Conservation (phyloP, 2,113 vertebrate species). For the Isichthys henryi region DNA sequence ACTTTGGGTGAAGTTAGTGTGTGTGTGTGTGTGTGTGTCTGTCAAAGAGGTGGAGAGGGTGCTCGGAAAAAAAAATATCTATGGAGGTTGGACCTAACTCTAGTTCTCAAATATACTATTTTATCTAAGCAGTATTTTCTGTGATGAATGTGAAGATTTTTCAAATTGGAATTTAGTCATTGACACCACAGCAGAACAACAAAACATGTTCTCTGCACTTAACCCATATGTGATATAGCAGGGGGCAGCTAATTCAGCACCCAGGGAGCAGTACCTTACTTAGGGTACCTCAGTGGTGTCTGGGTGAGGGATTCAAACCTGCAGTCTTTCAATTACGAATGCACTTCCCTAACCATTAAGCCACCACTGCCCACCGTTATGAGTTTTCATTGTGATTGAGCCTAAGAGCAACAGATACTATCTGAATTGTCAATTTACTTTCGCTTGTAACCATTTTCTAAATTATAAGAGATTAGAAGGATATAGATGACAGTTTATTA, state of each 20-base stretch:
- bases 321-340: no score
- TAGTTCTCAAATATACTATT: neutral
- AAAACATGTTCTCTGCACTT: no score
- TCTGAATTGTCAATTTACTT: neutral
- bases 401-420: neutral
- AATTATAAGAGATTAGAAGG: neutral
- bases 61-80: neutral
- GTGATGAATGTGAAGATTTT: neutral
- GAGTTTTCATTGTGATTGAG: neutral
- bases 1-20: neutral
- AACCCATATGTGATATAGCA: no score
- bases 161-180: no score
- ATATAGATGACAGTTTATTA: neutral
- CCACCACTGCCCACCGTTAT: no score
- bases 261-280: no score
- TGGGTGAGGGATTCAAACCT: no score
- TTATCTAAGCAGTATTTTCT: neutral
- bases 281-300: no score
- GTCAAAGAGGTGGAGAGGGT: neutral
- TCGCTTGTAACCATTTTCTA: neutral
- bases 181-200: no score
- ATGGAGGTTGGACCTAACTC: neutral
- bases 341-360: no score
- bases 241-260: no score
- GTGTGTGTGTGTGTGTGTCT: neutral